Evolutionary conservation across 2,113 vertebrate genomes (phyloP).

Genomic region (Sturnira hondurensis): DNA sequence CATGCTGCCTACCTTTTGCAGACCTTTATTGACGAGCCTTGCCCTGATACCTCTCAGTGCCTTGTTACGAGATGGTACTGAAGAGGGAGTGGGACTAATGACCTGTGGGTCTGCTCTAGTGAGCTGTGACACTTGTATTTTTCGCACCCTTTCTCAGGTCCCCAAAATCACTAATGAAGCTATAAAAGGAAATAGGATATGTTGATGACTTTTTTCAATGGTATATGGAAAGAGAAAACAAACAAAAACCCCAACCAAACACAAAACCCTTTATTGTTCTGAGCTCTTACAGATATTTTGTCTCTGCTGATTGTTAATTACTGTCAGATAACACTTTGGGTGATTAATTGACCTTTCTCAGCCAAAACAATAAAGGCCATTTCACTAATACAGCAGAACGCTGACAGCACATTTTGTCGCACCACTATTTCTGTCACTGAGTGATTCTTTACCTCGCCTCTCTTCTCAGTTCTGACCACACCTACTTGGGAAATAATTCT

Average conservation of each 20-base stretch:
- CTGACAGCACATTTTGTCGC: neutral
- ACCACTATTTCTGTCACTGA: slow-evolving; percentile 6
- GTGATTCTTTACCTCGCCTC: neutral
- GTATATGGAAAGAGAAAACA: slow-evolving; percentile 40
- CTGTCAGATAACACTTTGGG: slow-evolving; percentile 74
- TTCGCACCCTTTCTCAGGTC: neutral
- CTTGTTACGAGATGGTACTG: neutral
- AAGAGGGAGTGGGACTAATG: neutral
- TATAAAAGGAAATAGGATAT: neutral
- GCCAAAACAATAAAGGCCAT: slow-evolving; percentile 77
- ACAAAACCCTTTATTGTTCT: slow-evolving; percentile 59
- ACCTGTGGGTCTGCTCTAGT: neutral
- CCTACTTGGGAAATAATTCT: neutral
- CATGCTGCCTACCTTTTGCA: neutral
- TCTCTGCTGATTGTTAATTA: slow-evolving; percentile 80
- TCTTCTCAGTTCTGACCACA: neutral
- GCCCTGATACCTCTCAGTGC: neutral
- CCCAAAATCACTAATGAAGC: slow-evolving; percentile 17
- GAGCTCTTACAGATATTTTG: slow-evolving; percentile 65
- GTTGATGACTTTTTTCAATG: neutral
- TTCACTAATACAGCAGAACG: slow-evolving; percentile 73
- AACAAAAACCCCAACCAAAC: neutral
- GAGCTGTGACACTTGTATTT: neutral
- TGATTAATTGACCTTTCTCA: slow-evolving; percentile 81
- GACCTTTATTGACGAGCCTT: neutral